These are phyloP conservation scores for Dolichotis patagonum DNA, from an alignment of 2,113 vertebrate species.

Conservation along the genomic window DNA sequence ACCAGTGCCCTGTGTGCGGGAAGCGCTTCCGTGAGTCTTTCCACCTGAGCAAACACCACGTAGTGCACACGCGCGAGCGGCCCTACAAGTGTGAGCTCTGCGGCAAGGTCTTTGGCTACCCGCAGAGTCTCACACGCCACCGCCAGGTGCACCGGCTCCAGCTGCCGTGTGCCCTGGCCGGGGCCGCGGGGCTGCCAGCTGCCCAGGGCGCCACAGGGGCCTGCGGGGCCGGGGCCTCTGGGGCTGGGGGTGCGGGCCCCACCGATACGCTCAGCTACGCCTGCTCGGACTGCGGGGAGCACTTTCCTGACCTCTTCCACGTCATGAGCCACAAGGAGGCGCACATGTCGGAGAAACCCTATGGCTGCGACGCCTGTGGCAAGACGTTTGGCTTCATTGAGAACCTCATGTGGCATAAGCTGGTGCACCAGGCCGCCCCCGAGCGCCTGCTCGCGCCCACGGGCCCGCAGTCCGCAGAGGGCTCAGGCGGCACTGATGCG, in stretches of 20 bases:
- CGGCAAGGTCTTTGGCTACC: slow-evolving; percentile 95
- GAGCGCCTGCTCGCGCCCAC: slow-evolving; percentile 84
- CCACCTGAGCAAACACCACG: slow-evolving; percentile 95
- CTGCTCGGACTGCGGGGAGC: slow-evolving; percentile 85
- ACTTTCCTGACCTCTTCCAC: slow-evolving; percentile 86
- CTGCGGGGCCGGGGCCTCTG: slow-evolving; percentile 58
- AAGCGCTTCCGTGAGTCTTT: slow-evolving; percentile 95
- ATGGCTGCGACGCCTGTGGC: slow-evolving; percentile 85
- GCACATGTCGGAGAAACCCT: slow-evolving; percentile 83
- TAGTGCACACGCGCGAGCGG: slow-evolving; percentile 95
- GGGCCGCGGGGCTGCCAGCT: slow-evolving; percentile 80
- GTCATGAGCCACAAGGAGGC: slow-evolving; percentile 87
- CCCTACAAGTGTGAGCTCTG: slow-evolving; percentile 96
- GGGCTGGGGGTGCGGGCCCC: slow-evolving; percentile 77
- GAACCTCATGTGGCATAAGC: slow-evolving; percentile 88
- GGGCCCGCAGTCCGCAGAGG: slow-evolving; percentile 84
- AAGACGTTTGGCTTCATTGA: slow-evolving; percentile 87
- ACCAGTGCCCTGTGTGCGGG: slow-evolving; percentile 94
- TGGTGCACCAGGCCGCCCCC: slow-evolving; percentile 85
- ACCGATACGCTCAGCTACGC: slow-evolving; percentile 83
- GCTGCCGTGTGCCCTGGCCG: slow-evolving; percentile 87
- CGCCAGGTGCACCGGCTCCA: slow-evolving; percentile 93
- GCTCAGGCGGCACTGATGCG: slow-evolving; percentile 81
- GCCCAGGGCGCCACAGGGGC: slow-evolving; percentile 79
- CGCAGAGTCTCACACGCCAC: slow-evolving; percentile 95